Evolutionary conservation across 2,113 vertebrate species (phyloP).

Genomic region (Brachyistius frenatus): DNA sequence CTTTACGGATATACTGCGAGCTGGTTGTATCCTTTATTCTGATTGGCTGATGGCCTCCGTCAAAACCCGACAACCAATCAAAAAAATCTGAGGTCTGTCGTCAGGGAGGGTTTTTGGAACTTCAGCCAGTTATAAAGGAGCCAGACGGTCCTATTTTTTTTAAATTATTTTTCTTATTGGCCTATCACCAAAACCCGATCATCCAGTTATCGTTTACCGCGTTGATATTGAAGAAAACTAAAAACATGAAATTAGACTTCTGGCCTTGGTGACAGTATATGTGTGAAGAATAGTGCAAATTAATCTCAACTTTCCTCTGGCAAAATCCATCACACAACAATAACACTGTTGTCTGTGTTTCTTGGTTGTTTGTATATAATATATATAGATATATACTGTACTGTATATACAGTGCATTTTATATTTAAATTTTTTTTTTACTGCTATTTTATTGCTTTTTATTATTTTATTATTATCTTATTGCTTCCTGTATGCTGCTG

Average conservation of each 20-base stretch:
- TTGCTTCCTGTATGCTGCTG: too few species aligned
- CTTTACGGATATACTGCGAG: conserved; percentile 70
- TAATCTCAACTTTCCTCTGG: background rate
- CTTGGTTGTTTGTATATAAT: too few species aligned
- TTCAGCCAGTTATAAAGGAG: conserved; percentile 48
- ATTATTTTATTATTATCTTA: too few species aligned
- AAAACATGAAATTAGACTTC: conserved; percentile 15
- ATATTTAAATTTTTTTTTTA: too few species aligned
- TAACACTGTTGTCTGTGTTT: too few species aligned
- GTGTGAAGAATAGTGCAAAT: too few species aligned
- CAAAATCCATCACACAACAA: too few species aligned
- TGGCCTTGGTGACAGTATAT: background rate
- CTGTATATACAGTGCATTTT: too few species aligned
- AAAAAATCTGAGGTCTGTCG: background rate
- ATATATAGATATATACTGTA: too few species aligned
- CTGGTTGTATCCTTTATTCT: conserved; percentile 9
- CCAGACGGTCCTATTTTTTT: background rate
- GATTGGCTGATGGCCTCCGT: conserved; percentile 62
- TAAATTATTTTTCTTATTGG: conserved; percentile 64
- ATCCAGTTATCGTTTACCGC: conserved; percentile 77
- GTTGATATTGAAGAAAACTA: conserved; percentile 47
- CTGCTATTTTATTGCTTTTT: too few species aligned
- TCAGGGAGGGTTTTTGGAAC: conserved; percentile 9
- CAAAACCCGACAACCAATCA: conserved; percentile 69
- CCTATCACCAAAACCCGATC: conserved; percentile 19